phyloP scores from a whole-genome alignment of 2,113 vertebrate species.

The Lepus americanus region DNA sequence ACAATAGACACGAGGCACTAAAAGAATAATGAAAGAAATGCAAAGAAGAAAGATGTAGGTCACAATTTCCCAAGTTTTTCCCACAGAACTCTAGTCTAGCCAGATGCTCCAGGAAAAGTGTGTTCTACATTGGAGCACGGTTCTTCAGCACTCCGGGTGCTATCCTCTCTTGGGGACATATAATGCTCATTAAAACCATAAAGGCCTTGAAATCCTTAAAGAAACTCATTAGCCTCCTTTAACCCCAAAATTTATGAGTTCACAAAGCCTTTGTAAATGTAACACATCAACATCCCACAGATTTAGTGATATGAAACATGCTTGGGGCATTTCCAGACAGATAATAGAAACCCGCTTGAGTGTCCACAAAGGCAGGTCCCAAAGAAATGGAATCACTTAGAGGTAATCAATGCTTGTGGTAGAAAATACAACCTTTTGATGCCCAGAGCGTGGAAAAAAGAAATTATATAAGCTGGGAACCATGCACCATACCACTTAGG shows the following conservation, averaged over 20 bases:
- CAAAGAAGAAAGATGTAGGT: neutral
- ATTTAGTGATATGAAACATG: neutral
- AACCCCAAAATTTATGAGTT: conserved; percentile 40
- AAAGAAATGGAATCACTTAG: conserved; percentile 40
- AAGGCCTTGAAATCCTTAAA: neutral
- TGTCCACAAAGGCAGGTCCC: neutral
- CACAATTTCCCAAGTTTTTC: conserved; percentile 16
- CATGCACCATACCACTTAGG: neutral
- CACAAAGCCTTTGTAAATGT: conserved; percentile 5
- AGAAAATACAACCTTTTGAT: conserved; percentile 40
- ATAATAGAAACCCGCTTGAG: neutral
- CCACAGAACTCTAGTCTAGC: neutral
- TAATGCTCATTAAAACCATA: neutral
- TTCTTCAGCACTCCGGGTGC: neutral
- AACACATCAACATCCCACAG: neutral
- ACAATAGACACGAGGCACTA: conserved; percentile 44
- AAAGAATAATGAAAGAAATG: conserved; percentile 30
- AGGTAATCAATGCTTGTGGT: conserved; percentile 46
- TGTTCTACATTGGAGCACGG: neutral
- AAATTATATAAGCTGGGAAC: conserved; percentile 56
- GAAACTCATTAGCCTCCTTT: neutral
- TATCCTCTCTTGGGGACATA: neutral
- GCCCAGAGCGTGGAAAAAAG: conserved; percentile 19
- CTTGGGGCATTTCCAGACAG: neutral
- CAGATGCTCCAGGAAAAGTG: neutral